Conservation (phyloP, 2,888 invertebrate species). For the Phengaris arion region DNA sequence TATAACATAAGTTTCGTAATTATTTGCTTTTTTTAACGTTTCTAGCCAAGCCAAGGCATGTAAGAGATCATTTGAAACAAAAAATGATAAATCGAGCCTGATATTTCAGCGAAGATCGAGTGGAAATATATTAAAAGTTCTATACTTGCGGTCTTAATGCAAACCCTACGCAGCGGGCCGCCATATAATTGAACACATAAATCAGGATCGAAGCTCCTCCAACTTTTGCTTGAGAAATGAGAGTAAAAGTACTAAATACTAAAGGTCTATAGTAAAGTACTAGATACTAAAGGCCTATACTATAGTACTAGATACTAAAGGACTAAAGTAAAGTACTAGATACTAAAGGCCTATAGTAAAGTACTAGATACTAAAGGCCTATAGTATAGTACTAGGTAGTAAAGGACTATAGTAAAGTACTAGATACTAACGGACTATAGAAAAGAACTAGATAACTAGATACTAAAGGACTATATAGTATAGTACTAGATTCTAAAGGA, state of each 20-base stretch:
- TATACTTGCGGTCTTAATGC: constrained; percentile 34
- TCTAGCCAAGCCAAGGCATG: background rate
- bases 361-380: no score
- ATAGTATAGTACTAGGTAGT: no score
- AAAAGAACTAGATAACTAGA: no score
- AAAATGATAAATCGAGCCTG: constrained; percentile 10
- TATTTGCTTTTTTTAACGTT: background rate
- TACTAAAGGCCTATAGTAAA: no score
- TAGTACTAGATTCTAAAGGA: no score
- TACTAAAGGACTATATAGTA: no score
- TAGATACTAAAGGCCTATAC: no score
- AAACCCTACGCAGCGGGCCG: constrained; percentile 51
- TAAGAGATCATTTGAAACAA: background rate
- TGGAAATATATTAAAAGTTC: constrained; percentile 31
- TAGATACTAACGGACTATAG: no score
- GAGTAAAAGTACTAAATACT: background rate
- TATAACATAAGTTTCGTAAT: background rate
- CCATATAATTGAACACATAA: constrained; percentile 68
- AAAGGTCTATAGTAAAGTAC: no score
- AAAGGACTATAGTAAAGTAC: no score
- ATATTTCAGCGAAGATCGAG: constrained; percentile 20
- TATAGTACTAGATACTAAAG: no score
- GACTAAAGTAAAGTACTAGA: no score
- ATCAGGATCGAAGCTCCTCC: constrained; percentile 62
- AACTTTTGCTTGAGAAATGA: background rate